Evolutionary conservation across 2,797 vertebrate genomes (phyloP), one percentile per base, ranked within the genome.

Genomic region (Coendou prehensilis): DNA sequence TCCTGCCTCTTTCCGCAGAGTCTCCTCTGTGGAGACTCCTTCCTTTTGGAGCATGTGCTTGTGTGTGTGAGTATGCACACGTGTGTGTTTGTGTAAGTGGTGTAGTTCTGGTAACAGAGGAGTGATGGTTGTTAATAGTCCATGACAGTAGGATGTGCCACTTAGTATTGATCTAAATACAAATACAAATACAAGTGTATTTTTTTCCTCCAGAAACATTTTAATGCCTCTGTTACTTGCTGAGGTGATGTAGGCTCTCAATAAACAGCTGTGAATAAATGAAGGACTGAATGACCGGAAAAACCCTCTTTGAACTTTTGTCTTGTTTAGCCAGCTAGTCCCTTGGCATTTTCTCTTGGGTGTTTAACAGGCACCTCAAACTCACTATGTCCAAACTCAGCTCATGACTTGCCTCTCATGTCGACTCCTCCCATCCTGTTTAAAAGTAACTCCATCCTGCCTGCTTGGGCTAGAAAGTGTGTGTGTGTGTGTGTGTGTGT

Each of bases 101-200:
- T 96, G 47, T 26, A 2, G 1, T 26, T 63, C 57, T 64, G 69
- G 11, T 54, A 50, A 20, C 28, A 33, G 80, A 87, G 84, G 30
- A 86, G 56, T 0, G 0, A 28, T 26, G 57, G 79, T 30, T 56
- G 54, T 96, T 91, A 59, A 45, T 11, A 81, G 76, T 75, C 83
- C 41, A 87, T 71, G 75, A 78, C 41, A 81, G 87, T 87, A 93
- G 54, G 63, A 37, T 0, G 8, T 73, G 64, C 81, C 94, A n/a
- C 50, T 93, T 89, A 52, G 45, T 94, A 93, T 94, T 69, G 94
- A 90, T 94, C 81, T 82, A 90, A 95, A 81, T 41, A 63, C 71
- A 87, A 47, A 81, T 30, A 63, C 76, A 80, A 47, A 81, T 30
- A 63, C 76, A 80, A 47, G 73, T 92, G 69, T 91, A 50, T 79